A percentile compares a stretch with the other conserved stretches of the same genome.
These are phyloP conservation scores for Crematogaster levior DNA, from an alignment of 2,888 invertebrate species.

Conservation along the genomic window DNA sequence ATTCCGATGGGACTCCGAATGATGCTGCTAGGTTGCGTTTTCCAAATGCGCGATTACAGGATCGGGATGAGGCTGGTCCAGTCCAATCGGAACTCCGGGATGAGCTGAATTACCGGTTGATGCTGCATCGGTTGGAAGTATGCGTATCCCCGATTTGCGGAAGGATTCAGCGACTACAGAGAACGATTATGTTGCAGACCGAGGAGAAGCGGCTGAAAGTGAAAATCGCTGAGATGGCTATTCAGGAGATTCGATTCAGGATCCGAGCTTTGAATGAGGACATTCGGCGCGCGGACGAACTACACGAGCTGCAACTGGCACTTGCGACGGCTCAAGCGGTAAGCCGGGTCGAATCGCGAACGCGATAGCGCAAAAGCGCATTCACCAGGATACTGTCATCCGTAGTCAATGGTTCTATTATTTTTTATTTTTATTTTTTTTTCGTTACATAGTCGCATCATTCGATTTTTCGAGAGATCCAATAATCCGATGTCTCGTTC, in stretches of 20 bases:
- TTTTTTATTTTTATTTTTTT: constrained; percentile 3
- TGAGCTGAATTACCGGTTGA: constrained; percentile 63
- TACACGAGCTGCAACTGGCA: constrained; percentile 58
- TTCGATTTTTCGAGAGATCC: constrained; percentile 27
- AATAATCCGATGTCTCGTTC: constrained; percentile 13
- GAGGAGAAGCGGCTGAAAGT: constrained; percentile 73
- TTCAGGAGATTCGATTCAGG: constrained; percentile 72
- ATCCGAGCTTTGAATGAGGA: constrained; percentile 72
- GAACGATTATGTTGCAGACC: constrained; percentile 61
- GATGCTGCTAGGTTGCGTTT: neutral
- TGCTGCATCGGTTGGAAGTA: constrained; percentile 71
- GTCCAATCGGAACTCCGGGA: constrained; percentile 55
- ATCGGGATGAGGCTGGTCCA: neutral
- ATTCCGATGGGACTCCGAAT: neutral
- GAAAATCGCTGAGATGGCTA: constrained; percentile 74
- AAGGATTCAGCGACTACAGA: neutral
- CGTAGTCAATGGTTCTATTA: constrained; percentile 13
- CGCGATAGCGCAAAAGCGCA: constrained; percentile 29
- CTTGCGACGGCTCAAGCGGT: constrained; percentile 35
- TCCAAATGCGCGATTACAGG: neutral
- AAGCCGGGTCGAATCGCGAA: neutral
- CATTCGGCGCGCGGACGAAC: constrained; percentile 63
- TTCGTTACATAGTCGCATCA: neutral
- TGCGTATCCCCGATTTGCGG: neutral
- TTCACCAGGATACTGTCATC: constrained; percentile 28